These are phyloP conservation scores for Acanthosepion pharaonis DNA, from an alignment of 2,888 invertebrate species.

Conservation along the genomic window DNA sequence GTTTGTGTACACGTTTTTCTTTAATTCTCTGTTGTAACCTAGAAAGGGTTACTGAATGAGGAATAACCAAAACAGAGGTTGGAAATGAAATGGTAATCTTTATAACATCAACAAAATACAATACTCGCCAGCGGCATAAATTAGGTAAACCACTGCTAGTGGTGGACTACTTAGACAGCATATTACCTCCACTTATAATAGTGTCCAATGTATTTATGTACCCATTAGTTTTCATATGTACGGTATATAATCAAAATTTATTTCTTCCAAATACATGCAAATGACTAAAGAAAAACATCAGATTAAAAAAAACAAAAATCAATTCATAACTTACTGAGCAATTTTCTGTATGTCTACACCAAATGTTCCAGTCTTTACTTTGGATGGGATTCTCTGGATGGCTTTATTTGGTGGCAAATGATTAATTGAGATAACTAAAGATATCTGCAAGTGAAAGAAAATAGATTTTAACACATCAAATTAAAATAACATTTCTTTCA, in stretches of 20 bases:
- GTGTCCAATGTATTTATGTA: too few species aligned
- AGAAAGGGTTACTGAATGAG: too few species aligned
- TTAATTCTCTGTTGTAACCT: neutral
- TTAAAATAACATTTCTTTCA: neutral
- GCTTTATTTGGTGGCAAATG: constrained; percentile 90
- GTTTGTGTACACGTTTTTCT: neutral
- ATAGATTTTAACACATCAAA: neutral
- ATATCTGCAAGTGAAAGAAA: constrained; percentile 70
- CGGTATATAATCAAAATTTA: neutral
- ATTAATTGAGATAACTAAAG: constrained; percentile 82
- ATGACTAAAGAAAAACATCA: neutral
- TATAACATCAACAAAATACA: too few species aligned
- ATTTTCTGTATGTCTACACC: constrained; percentile 84
- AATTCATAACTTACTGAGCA: constrained; percentile 5
- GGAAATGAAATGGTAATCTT: too few species aligned
- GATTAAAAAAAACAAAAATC: neutral
- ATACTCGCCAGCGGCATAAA: too few species aligned
- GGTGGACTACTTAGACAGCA: too few species aligned
- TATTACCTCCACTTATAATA: too few species aligned
- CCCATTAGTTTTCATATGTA: too few species aligned
- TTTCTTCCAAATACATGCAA: neutral
- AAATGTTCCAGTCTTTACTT: constrained; percentile 90
- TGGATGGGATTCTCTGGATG: constrained; percentile 87
- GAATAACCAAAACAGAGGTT: too few species aligned
- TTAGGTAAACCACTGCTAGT: too few species aligned